Evolutionary conservation across 2,797 vertebrate species (phyloP), one percentile per base, ranked within the genome.

Genomic region (Lepilemur septentrionalis): DNA sequence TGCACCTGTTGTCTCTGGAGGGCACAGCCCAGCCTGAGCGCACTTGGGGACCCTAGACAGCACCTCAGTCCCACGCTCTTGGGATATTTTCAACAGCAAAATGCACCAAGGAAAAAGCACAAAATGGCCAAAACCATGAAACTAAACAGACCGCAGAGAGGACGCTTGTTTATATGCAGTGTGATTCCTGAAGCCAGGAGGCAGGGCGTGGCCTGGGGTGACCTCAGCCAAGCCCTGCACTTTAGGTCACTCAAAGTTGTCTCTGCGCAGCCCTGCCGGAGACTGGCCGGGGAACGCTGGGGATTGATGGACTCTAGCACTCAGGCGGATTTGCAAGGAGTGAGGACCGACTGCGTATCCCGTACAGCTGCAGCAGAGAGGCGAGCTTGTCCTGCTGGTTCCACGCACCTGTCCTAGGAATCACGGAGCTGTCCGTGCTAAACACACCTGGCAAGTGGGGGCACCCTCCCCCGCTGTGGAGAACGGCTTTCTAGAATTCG

Each of bases 261-360:
- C 70, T 0, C 57, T 32, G 13, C 11, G 3, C 65, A 12, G 7
- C 23, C 70, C 48, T 25, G 43, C 30, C 46, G 1, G 4, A 0
- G 30, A 23, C 25, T 0, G 52, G 9, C 41, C 11, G 1, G 23
- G 10, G 17, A n/a, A 25, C 2, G 4, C 25, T 2, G 1, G 1
- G 1, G 14, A 28, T 0, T 4, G 0, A 3, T 25, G 3, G 5
- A 10, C 48, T 8, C 23, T 4, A 6, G 28, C 0, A 0, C 12
- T n/a, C 1, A 28, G 50, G 28, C 2, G 14, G 25, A 2, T n/a
- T 22, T 5, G 38, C 9, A 1, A 2, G 10, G 8, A 2, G 1
- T 1, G 41, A 25, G 57, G 63, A 2, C 8, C 2, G 4, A 6
- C n/a, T 2, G 22, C 1, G 4, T 14, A 1, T 1, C 30, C 0